Percentiles rank a stretch among this genome's conserved stretches.
Evolutionary conservation across 2,888 invertebrate genomes (phyloP).

Genomic region (Proisotoma minuta): DNA sequence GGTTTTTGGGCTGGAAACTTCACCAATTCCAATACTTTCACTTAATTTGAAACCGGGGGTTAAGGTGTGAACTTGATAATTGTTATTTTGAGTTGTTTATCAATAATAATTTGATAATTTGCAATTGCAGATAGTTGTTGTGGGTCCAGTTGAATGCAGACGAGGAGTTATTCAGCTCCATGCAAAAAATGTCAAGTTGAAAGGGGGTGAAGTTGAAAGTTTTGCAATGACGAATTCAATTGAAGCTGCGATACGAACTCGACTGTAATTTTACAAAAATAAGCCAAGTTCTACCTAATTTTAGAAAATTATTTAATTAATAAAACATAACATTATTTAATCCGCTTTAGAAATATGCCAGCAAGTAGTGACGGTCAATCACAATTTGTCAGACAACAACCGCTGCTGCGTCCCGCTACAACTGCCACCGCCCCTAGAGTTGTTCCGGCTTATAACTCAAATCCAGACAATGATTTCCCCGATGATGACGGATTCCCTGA

Average conservation of each 20-base stretch:
- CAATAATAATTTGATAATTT: background rate
- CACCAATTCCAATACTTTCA: conserved; percentile 52
- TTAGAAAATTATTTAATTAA: too few relatives aligned
- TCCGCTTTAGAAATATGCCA: too few relatives aligned
- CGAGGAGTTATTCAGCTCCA: conserved; percentile 65
- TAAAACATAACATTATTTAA: too few relatives aligned
- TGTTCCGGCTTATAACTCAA: too few relatives aligned
- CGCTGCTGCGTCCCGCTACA: too few relatives aligned
- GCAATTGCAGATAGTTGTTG: conserved; percentile 62
- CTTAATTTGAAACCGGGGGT: conserved; percentile 51
- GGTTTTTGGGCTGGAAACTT: conserved; percentile 67
- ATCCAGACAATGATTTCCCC: too few relatives aligned
- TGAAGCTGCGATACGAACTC: conserved; percentile 60
- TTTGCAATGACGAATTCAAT: conserved; percentile 58
- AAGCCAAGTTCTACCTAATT: too few relatives aligned
- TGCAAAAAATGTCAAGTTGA: conserved; percentile 57
- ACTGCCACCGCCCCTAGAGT: too few relatives aligned
- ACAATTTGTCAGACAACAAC: too few relatives aligned
- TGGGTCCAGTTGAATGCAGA: conserved; percentile 67
- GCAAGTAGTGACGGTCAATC: too few relatives aligned
- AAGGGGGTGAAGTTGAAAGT: conserved; percentile 70
- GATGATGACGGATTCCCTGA: conserved; percentile 22
- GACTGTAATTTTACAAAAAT: conserved; percentile 51
- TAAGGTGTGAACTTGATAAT: conserved; percentile 52
- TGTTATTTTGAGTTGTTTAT: too few relatives aligned